phyloP scores from a whole-genome alignment of 2,888 invertebrate species.

The Caenorhabditis angaria region DNA sequence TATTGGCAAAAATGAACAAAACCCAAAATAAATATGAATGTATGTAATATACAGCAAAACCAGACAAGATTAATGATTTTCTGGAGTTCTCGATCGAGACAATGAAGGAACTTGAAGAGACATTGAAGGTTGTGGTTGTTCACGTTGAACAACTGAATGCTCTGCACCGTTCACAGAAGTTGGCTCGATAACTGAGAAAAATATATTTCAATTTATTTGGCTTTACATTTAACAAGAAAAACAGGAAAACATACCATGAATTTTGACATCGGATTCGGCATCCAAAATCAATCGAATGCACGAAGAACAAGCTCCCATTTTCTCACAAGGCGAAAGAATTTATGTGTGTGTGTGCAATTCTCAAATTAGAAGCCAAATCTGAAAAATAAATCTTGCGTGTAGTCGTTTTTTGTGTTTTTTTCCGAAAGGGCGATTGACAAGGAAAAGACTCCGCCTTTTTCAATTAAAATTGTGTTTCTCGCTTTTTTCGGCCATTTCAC shows the following conservation, averaged over 20 bases:
- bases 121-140: constrained; percentile 11
- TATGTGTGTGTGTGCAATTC: background rate
- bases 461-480: background rate
- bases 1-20: too few species aligned
- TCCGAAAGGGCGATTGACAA: background rate
- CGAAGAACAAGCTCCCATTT: constrained; percentile 57
- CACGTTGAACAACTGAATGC: constrained; percentile 26
- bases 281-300: constrained; percentile 57
- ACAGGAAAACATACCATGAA: constrained; percentile 47
- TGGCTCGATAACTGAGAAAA: constrained; percentile 56
- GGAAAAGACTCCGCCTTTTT: background rate
- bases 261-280: constrained; percentile 61
- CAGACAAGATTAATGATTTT: background rate
- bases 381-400: constrained; percentile 10
- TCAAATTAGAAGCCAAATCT: constrained; percentile 3
- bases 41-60: too few species aligned
- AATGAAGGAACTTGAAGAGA: constrained; percentile 48
- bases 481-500: too few species aligned
- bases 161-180: constrained; percentile 52
- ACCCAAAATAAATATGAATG: too few species aligned
- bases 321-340: too few species aligned
- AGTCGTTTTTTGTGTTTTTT: too few species aligned
- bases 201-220: background rate
- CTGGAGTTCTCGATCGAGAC: background rate
- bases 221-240: background rate